These are phyloP conservation scores for Strigamia crassipes DNA, from an alignment of 2,888 invertebrate species.

Conservation along the genomic window DNA sequence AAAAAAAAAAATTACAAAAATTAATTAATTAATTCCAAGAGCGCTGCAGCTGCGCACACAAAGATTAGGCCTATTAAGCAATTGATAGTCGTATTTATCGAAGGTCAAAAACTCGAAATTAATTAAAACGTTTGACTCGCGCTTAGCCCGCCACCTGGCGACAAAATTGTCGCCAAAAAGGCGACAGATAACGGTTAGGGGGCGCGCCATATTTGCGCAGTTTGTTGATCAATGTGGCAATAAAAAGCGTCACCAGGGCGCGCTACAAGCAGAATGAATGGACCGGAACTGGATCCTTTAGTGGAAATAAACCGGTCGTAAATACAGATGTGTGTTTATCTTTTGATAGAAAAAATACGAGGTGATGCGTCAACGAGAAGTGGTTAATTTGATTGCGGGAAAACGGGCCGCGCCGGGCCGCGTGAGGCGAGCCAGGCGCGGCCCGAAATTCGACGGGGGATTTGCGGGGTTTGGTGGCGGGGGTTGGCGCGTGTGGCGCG, in stretches of 20 bases:
- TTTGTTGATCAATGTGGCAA: background rate
- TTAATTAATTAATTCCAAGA: background rate
- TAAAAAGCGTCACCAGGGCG: background rate
- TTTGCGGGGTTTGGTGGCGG: too few relatives aligned
- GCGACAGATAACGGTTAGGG: background rate
- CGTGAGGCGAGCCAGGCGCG: too few relatives aligned
- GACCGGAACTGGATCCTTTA: background rate
- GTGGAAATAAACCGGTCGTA: background rate
- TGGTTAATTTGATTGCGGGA: too few relatives aligned
- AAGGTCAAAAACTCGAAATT: background rate
- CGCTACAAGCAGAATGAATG: background rate
- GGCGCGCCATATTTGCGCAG: background rate
- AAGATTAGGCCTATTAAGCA: background rate
- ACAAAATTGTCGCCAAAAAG: background rate
- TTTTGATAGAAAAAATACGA: background rate
- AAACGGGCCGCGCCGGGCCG: too few relatives aligned
- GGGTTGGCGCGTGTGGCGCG: too few relatives aligned
- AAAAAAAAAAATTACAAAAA: background rate
- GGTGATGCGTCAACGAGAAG: background rate
- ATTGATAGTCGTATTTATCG: background rate
- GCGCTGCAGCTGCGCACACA: background rate
- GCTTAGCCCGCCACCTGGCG: too few relatives aligned
- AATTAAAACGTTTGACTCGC: too few relatives aligned
- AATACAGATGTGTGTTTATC: background rate
- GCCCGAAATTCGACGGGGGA: too few relatives aligned